These are phyloP conservation scores for Myotis brandtii DNA, from an alignment of 2,113 vertebrate species.

Conservation along the genomic window DNA sequence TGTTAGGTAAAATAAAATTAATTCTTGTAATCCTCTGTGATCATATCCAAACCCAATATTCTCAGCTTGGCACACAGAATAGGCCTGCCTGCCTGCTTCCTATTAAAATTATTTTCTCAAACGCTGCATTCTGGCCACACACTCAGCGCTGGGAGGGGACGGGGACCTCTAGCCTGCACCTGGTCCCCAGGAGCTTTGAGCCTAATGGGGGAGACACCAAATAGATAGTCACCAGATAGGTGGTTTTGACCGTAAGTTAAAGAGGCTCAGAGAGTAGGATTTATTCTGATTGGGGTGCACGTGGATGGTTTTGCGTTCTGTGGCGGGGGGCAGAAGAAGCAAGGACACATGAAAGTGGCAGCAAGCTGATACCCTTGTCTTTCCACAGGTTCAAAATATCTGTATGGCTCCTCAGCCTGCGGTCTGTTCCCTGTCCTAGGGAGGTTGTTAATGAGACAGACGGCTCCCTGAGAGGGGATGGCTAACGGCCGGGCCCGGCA, in stretches of 20 bases:
- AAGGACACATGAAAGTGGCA: not conserved
- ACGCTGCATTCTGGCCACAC: not conserved
- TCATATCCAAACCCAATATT: constrained; percentile 67
- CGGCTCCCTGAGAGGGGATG: not conserved
- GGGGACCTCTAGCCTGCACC: not conserved
- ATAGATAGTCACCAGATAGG: not conserved
- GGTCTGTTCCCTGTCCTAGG: not conserved
- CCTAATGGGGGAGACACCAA: not conserved
- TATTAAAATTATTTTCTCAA: constrained; percentile 53
- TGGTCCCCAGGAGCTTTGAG: not conserved
- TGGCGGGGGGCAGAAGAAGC: not conserved
- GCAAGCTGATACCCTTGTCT: not conserved
- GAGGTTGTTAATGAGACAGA: not conserved
- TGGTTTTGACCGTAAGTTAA: not conserved
- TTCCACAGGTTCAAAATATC: not conserved
- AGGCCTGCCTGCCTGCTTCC: constrained; percentile 28
- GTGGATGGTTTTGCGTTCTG: not conserved
- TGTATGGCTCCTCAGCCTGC: not conserved
- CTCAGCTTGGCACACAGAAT: constrained; percentile 55
- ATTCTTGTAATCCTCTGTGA: constrained; percentile 74
- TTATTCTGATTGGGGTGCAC: not conserved
- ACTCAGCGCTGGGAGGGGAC: fast-evolving
- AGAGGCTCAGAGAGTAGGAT: not conserved
- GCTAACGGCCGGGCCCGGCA: not conserved
- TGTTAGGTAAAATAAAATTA: constrained; percentile 75